Base-by-base conservation (phyloP, 1,140 invertebrate genomes). In the Carposina sasakii region DNA sequence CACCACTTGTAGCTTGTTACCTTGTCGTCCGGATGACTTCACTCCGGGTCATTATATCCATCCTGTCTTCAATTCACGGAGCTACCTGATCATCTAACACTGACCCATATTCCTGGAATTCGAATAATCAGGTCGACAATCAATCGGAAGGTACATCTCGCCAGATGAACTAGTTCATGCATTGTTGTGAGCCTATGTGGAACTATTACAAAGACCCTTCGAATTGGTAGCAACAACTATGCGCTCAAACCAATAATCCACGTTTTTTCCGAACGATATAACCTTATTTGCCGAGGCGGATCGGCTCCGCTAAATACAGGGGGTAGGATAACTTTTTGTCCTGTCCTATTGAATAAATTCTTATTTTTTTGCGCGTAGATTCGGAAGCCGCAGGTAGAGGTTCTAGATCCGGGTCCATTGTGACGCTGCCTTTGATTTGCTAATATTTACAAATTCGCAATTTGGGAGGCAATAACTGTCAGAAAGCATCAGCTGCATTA, bases 321-420 rank as follows among this genome's bases (percentile, higher is more conserved):
- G 71, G 65, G 63, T 60, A 63, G 58, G 68, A 72, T 71, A 41
- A 62, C 62, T 74, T 79, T 83, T 78, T 76, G 66, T 60, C 61
- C 33, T 44, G 49, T 52, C 53, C 68, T 60, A 70, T 72, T 74
- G 71, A 77, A 73, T 74, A 70, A 70, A 76, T 71, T 77, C 67
- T 58, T 59, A 44, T 22, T 79, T 81, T 79, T 83, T 83, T 81
- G 64, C 58, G 50, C 58, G 60, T 59, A 62, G 60, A 71, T 83
- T 83, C 79, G 79, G 77, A 84, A 84, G 76, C 76, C 72, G 72
- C 79, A 81, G 77, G 79, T 79, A 81, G 73, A 78, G 63, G 51
- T 39, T 56, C 67, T 76, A 83, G 77, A 81, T 84, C 79, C 79
- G 79, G 76, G 72, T 72, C 37, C 60, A 67, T 81, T 79, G 67